Evolutionary conservation across 2,888 invertebrate genomes (phyloP), one percentile per base, ranked within the genome.

Genomic region (Cerastis rubricosa): DNA sequence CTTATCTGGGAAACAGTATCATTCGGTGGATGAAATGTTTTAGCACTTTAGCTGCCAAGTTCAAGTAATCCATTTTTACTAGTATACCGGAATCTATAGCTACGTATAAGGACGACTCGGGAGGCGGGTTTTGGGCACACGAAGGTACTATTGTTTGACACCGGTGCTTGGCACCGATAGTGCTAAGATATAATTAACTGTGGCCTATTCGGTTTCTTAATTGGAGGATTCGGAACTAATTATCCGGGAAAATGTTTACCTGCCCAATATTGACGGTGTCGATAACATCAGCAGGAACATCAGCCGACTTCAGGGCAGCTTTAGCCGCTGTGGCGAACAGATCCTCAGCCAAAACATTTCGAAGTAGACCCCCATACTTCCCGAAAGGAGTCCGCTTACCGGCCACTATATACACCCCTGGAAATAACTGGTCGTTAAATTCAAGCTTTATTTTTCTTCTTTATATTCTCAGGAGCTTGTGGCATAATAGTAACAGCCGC

Each of bases 361-460:
- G 63, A 22, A 83, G 77, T 19, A 73, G 35, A 0, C 85, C 85
- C 19, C 85, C 85, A 12, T 72, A 72, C 72, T 72, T 85, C 4
- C 85, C 85, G n/a, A 85, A 81, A 17, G 85, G 81, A 25, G 85
- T 85, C 0, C 85, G 74, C 35, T 81, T 82, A 45, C 76, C 85
- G 2, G 84, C 83, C 22, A 85, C 79, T 63, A 85, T 69, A 65
- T 74, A 85, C 22, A 85, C 79, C 17, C 85, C 85, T 85, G 66
- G 22, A 74, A 77, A 51, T 2, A n/a, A 61, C 7, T 29, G 4
- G 40, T 63, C 14, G 12, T 40, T 14, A n/a, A 54, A 59, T 19
- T 17, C 29, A 19, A 35, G 29, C 25, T 35, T 61, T 35, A 8
- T 9, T 35, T 19, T 61, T 29, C 17, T 17, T 8, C 8, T 59